Base-by-base conservation (phyloP, 2,888 invertebrate species). In the Dermolepida albohirtum region DNA sequence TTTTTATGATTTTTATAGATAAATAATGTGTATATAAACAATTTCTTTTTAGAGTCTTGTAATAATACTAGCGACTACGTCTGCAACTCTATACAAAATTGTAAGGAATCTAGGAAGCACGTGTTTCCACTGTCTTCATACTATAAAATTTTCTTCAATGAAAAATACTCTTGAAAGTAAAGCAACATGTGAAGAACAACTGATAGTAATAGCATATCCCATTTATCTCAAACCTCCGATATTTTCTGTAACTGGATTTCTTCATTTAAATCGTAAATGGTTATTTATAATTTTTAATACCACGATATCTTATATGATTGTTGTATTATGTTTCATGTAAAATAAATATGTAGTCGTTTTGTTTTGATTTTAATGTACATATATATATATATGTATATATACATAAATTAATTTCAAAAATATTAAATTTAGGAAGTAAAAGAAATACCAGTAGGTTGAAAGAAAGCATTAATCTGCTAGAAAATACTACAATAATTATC, bases 191-290 rank as follows among this genome's bases (percentile, higher is more conserved):
- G 57, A 59, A 14, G 12, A 47, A 11, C 57, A 59, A 34, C 16
- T 59, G 8, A 14, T 59, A 14, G 44, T 29, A 8, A 8, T 59
- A 10, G 40, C 17, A 7, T 8, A 5, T 12, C 29, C 12, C 44
- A 44, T 59, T 10, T 59, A 59, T 44, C 8, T 59, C n/a, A 59
- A 47, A 14, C 43, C 27, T 2, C 57, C 57, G 4, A n/a, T 29
- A 12, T 59, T 41, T 29, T 59, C 43, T 12, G 57, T 59, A 8
- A 44, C 14, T 8, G 10, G 22, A 12, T n/a, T 59, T 10, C 44
- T 59, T 11, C 14, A 59, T 27, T 44, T 59, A 12, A 44, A 59
- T 29, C 43, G 44, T 44, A 59, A 43, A 22, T 59, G 57, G 57
- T 59, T 59, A 29, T 59, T 59, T 29, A n/a, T 59, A 8, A 12